Evolutionary conservation across 2,797 vertebrate genomes (phyloP).

Genomic region (Huso huso): DNA sequence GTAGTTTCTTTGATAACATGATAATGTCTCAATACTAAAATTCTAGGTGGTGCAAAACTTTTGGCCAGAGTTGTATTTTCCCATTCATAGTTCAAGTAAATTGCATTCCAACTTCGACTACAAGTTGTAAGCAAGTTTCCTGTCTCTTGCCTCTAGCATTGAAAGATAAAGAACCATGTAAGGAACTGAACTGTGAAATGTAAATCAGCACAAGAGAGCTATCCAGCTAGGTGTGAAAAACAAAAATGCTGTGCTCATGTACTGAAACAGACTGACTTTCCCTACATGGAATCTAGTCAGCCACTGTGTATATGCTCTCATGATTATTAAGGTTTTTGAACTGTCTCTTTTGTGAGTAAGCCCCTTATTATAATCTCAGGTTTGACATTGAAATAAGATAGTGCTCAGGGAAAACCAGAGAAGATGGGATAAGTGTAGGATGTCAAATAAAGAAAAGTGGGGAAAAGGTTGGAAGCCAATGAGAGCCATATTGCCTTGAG

Average conservation of each 20-base stretch:
- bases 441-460: too few species aligned
- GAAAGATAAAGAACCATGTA: not conserved
- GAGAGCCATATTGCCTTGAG: too few species aligned
- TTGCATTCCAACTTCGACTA: slow-evolving; percentile 1
- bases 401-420: too few species aligned
- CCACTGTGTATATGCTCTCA: not conserved
- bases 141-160: not conserved
- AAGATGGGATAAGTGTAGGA: too few species aligned
- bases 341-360: slow-evolving; percentile 6
- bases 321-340: not conserved
- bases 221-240: not conserved
- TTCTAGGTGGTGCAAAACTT: too few species aligned
- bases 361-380: slow-evolving; percentile 7
- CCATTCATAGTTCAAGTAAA: not conserved
- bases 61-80: too few species aligned
- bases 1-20: too few species aligned
- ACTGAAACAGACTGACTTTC: not conserved
- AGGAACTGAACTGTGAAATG: slow-evolving; percentile 1
- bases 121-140: not conserved
- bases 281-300: slow-evolving; percentile 2
- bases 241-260: slow-evolving; percentile 2
- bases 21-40: too few species aligned
- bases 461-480: too few species aligned
- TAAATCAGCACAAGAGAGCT: not conserved
- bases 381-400: too few species aligned